A percentile compares a stretch with the other conserved stretches of the same genome.
Conservation (phyloP, 2,113 vertebrate genomes). For the Arothron firmamentum region DNA sequence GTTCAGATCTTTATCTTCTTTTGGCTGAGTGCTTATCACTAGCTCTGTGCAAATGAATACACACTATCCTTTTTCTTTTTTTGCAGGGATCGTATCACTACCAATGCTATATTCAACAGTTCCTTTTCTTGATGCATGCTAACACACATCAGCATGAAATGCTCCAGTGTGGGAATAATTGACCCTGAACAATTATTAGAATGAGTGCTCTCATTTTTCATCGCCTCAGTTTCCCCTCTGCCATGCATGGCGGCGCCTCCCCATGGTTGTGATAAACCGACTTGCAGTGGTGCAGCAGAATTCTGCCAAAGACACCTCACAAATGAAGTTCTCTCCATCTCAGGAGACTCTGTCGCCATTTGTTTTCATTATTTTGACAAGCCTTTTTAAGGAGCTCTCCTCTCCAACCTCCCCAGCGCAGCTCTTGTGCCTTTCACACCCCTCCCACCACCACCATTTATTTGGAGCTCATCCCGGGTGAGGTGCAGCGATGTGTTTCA, state of each 20-base stretch:
- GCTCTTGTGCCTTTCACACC: constrained; percentile 16
- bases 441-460: constrained; percentile 45
- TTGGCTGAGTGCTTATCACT: constrained; percentile 7
- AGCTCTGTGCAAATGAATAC: constrained; percentile 62
- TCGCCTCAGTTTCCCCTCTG: constrained; percentile 33
- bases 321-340: constrained; percentile 77
- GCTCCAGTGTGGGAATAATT: constrained; percentile 87
- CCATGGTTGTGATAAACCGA: constrained; percentile 35
- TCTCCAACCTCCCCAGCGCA: constrained; percentile 44
- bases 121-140: constrained; percentile 73
- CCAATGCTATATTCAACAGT: constrained; percentile 75
- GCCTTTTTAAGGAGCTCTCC: constrained; percentile 67
- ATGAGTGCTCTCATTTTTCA: constrained; percentile 75
- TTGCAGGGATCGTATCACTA: constrained; percentile 65
- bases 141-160: constrained; percentile 77
- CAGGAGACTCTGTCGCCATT: constrained; percentile 72
- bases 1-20: background rate
- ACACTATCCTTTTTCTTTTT: constrained; percentile 43
- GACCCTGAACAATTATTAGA: constrained; percentile 83
- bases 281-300: constrained; percentile 47
- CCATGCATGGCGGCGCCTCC: constrained; percentile 14
- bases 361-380: constrained; percentile 83
- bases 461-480: constrained; percentile 68
- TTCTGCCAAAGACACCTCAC: constrained; percentile 55
- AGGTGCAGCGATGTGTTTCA: constrained; percentile 72